Base-by-base conservation (phyloP, 1,140 invertebrate genomes). In the Solenopsis invicta region DNA sequence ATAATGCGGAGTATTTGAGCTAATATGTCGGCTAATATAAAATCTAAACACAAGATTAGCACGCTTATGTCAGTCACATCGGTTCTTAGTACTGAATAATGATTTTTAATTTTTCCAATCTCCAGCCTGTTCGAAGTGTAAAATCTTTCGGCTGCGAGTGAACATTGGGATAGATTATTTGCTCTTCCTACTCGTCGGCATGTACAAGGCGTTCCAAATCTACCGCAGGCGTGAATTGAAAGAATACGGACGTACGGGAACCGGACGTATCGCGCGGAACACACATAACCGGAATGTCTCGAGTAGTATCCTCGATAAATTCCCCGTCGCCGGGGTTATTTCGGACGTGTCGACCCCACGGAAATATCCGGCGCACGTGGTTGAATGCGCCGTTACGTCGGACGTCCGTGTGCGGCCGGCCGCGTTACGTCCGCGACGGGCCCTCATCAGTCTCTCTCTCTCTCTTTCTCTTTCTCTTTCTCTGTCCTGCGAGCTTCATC, bases 231-330 rank as follows among this genome's bases (percentile, higher is more conserved):
- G 54, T 37, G 45, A 71, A 29, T 71, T n/a, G 69, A 75, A 84
- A 84, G 52, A 84, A 62, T 18, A 62, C 41, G 24, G 21, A 24
- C 56, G 13, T 9, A 18, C 37, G 34, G 24, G 24, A 29, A 29
- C 64, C 48, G 50, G 34, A 80, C 62, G 16, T 48, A 82, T 84
- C 41, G 69, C 54, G 54, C 80, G 69, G 69, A 75, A 75, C 21
- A 75, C 80, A 61, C 69, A 74, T 74, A 84, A 84, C 41, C 56
- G 80, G 69, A 61, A 84, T 84, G 74, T 77, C 72, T 85, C 82
- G 72, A 64, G 82, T 56, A 85, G 86, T 85, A 89, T 87, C 62
- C 88, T 67, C 88, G 56, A 85, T 89, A 78, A 91, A 91, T 91
- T 91, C 87, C 61, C 81, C 56, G 78, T 69, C 89, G 90, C 71